Evolutionary conservation across 2,888 invertebrate species (phyloP).

Genomic region (Drosophila picticornis): DNA sequence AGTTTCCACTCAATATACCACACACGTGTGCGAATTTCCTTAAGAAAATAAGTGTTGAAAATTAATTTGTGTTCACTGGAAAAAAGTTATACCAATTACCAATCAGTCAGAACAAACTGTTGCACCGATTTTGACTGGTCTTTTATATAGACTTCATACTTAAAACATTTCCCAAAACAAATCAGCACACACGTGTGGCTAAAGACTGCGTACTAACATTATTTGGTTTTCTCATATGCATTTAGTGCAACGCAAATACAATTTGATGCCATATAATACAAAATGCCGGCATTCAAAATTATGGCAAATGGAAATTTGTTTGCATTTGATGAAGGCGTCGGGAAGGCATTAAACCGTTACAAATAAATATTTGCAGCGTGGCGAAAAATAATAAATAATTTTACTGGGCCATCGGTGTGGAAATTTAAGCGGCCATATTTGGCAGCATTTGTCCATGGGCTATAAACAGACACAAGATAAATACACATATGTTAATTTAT

Average conservation of each 20-base stretch:
- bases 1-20: neutral
- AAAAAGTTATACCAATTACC: neutral
- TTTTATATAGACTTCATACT: neutral
- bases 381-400: conserved; percentile 7
- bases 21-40: neutral
- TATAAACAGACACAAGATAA: neutral
- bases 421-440: conserved; percentile 22
- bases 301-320: neutral
- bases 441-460: neutral
- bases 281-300: neutral
- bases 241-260: neutral
- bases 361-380: conserved; percentile 7
- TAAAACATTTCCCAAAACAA: neutral
- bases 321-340: conserved; percentile 1
- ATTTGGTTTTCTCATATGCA: neutral
- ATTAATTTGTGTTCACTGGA: neutral
- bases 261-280: neutral
- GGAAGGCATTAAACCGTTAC: conserved; percentile 4
- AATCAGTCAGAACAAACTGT: neutral
- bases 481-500: conserved; percentile 45
- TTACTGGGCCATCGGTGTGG: conserved; percentile 33
- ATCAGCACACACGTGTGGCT: neutral
- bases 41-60: neutral
- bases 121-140: neutral
- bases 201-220: neutral